Base-by-base conservation (phyloP, 2,888 invertebrate species). In the Keiferia lycopersicella region DNA sequence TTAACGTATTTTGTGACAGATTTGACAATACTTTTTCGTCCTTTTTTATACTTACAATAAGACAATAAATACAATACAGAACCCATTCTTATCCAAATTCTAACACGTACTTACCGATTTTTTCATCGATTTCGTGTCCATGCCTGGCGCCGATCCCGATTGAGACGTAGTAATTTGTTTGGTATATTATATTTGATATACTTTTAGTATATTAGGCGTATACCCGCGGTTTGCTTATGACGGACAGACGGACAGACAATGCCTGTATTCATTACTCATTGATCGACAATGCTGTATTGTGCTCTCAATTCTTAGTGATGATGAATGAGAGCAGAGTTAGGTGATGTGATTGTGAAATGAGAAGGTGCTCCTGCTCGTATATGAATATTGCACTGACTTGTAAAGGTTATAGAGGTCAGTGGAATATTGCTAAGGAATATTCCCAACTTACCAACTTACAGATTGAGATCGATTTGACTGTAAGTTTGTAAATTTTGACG, bases 141-240 rank as follows among this genome's bases (percentile, higher is more conserved):
- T 56, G 1, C 7, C 39, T 53, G 62, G 62, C 62, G 62, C 62
- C 62, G 39, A 62, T 63, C 63, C 26, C 74, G 74, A 84, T 82
- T 80, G 79, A 85, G 81, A 82, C 79, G 81, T 82, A 80, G 78
- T 84, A 81, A 84, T 86, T 83, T 83, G 86, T 84, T 83, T 81
- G 82, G 83, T 81, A 79, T 82, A 26, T 26, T 26, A 26, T 26
- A 26, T 26, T 26, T 26, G 26, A 82, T 81, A 79, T 82, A 82
- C 82, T 81, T 26, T 26, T 26, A 6, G 83, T 81, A 79, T 82
- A 82, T 82, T 81, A 82, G 81, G 73, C 76, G 56, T 56, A 30
- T 56, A 56, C 58, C 58, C 58, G 58, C 16, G 18, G 58, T 39
- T 57, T 34, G 57, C 34, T 57, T 11, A 34, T 58, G 58, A 56